Evolutionary conservation across 2,888 invertebrate species (phyloP).

Genomic region (Acleris sparsana): DNA sequence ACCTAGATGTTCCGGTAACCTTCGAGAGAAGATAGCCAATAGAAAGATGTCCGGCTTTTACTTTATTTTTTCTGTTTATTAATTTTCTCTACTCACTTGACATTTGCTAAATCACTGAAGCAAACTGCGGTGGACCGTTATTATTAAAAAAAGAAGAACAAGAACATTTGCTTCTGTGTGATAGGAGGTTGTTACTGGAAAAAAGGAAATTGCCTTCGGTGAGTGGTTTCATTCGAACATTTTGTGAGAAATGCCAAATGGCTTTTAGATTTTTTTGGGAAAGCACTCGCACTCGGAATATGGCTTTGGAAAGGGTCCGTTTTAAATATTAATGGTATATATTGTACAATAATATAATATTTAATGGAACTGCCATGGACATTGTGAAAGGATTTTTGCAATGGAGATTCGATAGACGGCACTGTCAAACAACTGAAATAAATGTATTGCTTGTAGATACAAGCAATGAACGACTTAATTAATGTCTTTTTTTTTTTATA

Average conservation of each 20-base stretch:
- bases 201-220: conserved; percentile 37
- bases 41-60: too few species aligned
- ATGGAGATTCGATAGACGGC: too few species aligned
- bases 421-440: too few species aligned
- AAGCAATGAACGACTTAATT: too few species aligned
- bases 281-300: conserved; percentile 37
- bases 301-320: conserved; percentile 21
- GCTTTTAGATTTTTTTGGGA: conserved; percentile 55
- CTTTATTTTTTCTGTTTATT: too few species aligned
- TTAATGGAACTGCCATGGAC: background rate
- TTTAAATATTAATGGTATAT: conserved; percentile 18
- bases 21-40: too few species aligned
- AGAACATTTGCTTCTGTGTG: conserved; percentile 9
- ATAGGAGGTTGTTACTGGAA: conserved; percentile 22
- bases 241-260: conserved; percentile 59
- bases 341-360: background rate
- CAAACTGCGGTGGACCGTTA: background rate
- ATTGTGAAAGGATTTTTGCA: too few species aligned
- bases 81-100: too few species aligned
- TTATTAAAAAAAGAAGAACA: background rate
- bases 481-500: too few species aligned
- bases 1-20: too few species aligned
- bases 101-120: too few species aligned
- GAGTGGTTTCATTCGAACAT: conserved; percentile 61
- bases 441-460: too few species aligned